Conservation (phyloP, 2,888 invertebrate genomes). For the Parnassius apollo region DNA sequence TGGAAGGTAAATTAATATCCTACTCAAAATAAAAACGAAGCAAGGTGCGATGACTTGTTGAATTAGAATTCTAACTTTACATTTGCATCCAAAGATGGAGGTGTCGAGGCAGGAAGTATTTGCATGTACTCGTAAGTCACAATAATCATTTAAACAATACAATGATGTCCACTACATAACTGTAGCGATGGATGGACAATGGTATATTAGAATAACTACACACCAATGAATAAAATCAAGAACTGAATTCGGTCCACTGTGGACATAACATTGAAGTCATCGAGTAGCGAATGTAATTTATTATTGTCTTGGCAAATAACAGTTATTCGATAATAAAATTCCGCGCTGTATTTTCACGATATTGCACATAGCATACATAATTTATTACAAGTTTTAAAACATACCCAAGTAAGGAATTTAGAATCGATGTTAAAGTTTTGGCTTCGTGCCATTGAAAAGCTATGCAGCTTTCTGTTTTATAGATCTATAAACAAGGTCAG, state of each 20-base stretch:
- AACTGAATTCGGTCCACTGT: too few species aligned
- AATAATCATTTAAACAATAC: constrained; percentile 8
- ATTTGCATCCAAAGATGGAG: constrained; percentile 6
- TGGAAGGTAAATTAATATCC: too few species aligned
- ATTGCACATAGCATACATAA: too few species aligned
- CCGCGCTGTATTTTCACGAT: too few species aligned
- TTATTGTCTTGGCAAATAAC: too few species aligned
- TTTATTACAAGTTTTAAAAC: not conserved
- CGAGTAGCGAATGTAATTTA: too few species aligned
- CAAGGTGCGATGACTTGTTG: not conserved
- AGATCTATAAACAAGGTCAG: not conserved
- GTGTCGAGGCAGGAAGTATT: constrained; percentile 11
- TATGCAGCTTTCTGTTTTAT: not conserved
- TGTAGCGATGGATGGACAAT: constrained; percentile 3
- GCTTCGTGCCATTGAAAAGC: not conserved
- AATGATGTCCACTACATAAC: constrained; percentile 1
- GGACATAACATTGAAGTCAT: too few species aligned
- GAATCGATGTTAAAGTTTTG: constrained; percentile 1
- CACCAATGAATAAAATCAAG: not conserved
- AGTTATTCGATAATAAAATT: too few species aligned
- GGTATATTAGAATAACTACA: constrained; percentile 4
- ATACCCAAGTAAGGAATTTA: constrained; percentile 9
- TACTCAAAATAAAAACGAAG: not conserved
- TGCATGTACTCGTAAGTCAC: constrained; percentile 5
- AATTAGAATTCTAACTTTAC: constrained; percentile 5